A percentile compares a stretch with the other conserved stretches of the same genome.
Conservation (phyloP, 1,140 invertebrate species). For the Pectinophora gossypiella region DNA sequence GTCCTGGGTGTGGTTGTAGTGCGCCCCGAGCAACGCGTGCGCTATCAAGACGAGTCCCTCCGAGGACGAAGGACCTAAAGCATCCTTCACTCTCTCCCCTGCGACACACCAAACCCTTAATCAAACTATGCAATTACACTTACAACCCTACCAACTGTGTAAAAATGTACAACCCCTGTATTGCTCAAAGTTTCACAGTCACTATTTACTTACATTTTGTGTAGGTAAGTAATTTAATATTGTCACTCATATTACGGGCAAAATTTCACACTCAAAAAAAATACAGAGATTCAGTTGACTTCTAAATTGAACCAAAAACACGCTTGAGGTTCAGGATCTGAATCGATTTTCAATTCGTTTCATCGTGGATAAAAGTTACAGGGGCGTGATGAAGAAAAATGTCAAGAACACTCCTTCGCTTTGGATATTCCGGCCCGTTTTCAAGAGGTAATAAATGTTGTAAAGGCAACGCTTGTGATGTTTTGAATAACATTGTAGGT, state of each 20-base stretch:
- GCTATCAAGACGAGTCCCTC: slow-evolving; percentile 25
- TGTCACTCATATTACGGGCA: no score
- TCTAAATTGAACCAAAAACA: neutral
- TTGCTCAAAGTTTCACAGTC: no score
- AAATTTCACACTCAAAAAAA: no score
- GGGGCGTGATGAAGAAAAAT: neutral
- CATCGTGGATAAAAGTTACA: neutral
- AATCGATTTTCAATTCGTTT: neutral
- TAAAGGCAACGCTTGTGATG: no score
- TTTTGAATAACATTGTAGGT: no score
- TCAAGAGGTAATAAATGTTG: neutral
- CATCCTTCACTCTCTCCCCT: slow-evolving; percentile 5
- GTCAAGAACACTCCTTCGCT: neutral
- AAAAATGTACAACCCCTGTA: neutral
- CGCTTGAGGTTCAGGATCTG: neutral
- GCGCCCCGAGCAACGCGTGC: slow-evolving; percentile 23
- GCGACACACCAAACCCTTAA: slow-evolving; percentile 22
- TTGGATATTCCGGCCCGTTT: neutral
- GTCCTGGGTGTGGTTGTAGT: neutral
- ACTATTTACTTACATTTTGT: no score
- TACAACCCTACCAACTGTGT: neutral
- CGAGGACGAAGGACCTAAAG: slow-evolving; percentile 19
- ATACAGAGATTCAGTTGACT: neutral
- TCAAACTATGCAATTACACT: slow-evolving; percentile 23
- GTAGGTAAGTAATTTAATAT: no score